Conservation (phyloP, 2,113 vertebrate species). For the Phaetusa simplex region DNA sequence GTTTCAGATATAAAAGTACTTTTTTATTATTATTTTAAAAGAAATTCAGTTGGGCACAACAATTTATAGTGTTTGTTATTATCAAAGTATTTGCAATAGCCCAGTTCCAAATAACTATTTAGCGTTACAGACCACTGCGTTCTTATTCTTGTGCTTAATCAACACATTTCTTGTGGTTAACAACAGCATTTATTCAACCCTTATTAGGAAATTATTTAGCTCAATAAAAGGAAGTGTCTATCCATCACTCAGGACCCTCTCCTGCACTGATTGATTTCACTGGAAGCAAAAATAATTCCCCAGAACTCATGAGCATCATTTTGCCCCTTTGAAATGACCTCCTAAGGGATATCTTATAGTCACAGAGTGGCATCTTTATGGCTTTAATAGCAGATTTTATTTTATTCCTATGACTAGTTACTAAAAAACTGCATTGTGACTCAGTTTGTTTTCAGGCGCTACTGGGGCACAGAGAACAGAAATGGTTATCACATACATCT, state of each 20-base stretch:
- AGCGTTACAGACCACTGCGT: neutral
- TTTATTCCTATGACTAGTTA: neutral
- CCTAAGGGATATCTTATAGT: conserved; percentile 35
- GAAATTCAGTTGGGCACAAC: neutral
- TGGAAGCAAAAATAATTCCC: conserved; percentile 22
- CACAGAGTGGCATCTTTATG: conserved; percentile 6
- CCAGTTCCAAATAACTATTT: neutral
- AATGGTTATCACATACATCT: neutral
- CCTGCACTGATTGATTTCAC: conserved; percentile 12
- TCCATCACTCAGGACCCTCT: conserved; percentile 24
- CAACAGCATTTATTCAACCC: conserved; percentile 62
- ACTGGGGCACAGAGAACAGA: neutral
- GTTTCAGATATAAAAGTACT: neutral
- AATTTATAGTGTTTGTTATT: neutral
- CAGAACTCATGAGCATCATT: conserved; percentile 49
- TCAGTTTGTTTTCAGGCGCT: neutral
- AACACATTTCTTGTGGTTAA: conserved; percentile 48
- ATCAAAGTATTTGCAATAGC: neutral
- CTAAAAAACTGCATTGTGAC: neutral
- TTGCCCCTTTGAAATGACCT: conserved; percentile 57
- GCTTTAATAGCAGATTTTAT: neutral
- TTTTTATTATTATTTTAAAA: neutral
- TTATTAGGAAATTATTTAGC: conserved; percentile 70
- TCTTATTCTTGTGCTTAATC: conserved; percentile 45
- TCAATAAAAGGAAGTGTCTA: conserved; percentile 65